Evolutionary conservation across 2,797 vertebrate species (phyloP).

Genomic region (Oceanodroma leucorhoa): DNA sequence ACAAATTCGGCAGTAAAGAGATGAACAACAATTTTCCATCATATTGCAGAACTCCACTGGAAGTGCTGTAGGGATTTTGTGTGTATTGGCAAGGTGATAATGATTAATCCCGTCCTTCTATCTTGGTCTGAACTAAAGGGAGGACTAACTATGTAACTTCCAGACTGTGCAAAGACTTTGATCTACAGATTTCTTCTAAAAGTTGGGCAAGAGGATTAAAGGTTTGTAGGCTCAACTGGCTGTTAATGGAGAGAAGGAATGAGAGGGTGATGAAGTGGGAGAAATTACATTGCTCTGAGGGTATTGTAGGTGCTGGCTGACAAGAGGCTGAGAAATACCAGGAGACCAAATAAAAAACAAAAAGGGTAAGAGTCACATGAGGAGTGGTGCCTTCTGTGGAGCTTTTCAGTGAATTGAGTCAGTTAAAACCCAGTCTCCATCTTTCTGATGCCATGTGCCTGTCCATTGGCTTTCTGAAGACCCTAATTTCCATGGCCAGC

Average conservation of each 20-base stretch:
- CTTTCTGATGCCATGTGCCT: neutral
- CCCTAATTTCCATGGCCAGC: neutral
- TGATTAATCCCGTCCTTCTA: neutral
- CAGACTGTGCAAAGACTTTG: slow-evolving; percentile 1
- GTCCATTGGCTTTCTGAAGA: neutral
- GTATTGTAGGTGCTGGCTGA: neutral
- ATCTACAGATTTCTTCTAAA: neutral
- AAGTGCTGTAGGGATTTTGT: neutral
- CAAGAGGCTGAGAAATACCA: neutral
- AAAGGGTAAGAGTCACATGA: neutral
- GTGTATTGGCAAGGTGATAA: neutral
- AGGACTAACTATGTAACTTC: neutral
- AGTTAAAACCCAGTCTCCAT: neutral
- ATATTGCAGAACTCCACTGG: neutral
- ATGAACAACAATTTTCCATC: neutral
- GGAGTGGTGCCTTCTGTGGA: neutral
- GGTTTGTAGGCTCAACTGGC: neutral
- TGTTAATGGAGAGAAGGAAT: neutral
- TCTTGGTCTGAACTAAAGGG: neutral
- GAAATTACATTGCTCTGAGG: neutral
- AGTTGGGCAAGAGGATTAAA: neutral
- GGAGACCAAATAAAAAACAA: neutral
- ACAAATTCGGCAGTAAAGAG: neutral
- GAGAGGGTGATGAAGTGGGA: neutral
- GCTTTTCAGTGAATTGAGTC: neutral